Evolutionary conservation across 2,113 vertebrate genomes (phyloP).

Genomic region (Zosterops lateralis): DNA sequence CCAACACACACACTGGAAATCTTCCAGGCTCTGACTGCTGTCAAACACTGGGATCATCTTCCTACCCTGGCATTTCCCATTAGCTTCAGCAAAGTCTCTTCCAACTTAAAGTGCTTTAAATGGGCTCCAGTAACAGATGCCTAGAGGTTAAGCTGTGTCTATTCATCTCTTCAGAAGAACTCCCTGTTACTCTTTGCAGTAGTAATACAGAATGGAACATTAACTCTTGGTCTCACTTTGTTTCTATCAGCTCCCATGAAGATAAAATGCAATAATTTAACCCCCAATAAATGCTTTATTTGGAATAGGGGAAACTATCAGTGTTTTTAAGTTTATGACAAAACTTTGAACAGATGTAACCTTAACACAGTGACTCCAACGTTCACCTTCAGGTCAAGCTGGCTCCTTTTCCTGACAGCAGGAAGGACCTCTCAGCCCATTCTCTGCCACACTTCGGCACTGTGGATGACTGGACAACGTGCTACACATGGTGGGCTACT

Average conservation of each 20-base stretch:
- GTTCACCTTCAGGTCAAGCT: not conserved
- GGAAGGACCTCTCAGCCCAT: not conserved
- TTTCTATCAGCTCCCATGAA: not conserved
- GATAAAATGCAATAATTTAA: not conserved
- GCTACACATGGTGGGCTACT: not conserved
- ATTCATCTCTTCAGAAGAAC: not conserved
- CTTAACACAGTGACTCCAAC: not conserved
- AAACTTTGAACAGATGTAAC: not conserved
- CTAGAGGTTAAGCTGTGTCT: conserved; percentile 22
- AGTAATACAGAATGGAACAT: not conserved
- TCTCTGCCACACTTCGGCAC: not conserved
- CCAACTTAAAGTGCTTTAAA: conserved; percentile 25
- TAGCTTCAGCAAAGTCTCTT: conserved; percentile 23
- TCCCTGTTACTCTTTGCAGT: not conserved
- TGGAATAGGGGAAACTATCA: not conserved
- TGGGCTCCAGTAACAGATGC: not conserved
- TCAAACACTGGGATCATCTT: conserved; percentile 8
- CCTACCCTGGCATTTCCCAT: conserved; percentile 7
- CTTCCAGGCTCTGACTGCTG: not conserved
- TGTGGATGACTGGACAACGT: rapidly evolving
- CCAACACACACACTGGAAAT: not conserved
- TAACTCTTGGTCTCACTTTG: not conserved
- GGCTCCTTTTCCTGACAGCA: not conserved
- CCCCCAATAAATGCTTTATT: not conserved
- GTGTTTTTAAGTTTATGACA: not conserved